Base-by-base conservation (phyloP, 2,113 vertebrate species). In the Eulemur macaco region DNA sequence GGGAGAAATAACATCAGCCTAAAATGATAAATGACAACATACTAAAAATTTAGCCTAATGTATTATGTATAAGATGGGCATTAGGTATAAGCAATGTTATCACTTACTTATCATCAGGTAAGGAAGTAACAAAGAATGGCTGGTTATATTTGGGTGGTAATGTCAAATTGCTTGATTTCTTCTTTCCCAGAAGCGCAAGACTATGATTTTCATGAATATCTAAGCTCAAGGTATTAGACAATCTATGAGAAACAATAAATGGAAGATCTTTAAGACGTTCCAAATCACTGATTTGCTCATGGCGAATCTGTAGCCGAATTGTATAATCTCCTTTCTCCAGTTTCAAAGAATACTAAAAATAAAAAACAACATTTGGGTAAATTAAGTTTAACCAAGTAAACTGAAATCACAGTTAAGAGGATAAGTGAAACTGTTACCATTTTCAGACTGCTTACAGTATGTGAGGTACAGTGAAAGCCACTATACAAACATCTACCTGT, bases 311-410 rank as follows among this genome's bases (percentile, higher is more conserved):
- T 89, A 99, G 99, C 9, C 99, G 99, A 94, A 99, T 98, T 1
- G 99, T 99, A 98, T 99, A 99, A 98, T 99, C 99, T 42, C 99
- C 99, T 98, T 99, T 99, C 97, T 99, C 99, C 98, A 99, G 98
- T 98, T 99, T 99, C 98, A 99, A 98, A 68, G 99, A 99, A 98
- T 99, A 99, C 99, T 99, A 97, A 84, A 98, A 60, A 88, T 71
- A 37, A 89, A 92, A 98, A 92, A 97, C 91, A 86, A 91, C 90
- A 90, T 47, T 52, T 76, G 68, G 84, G 37, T 96, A 95, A 89
- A 97, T 77, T 82, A 87, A 52, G 85, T 27, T 86, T 89, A 54
- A 89, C 4, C n/a, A 78, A 39, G 45, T 47, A 92, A 89, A 58
- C 2, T 0, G 34, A 95, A 81, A 58, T 42, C 45, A 60, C 3